Percentiles rank a stretch among this genome's conserved stretches.
Conservation (phyloP, 2,888 invertebrate genomes). For the Drosophila pegasa region DNA sequence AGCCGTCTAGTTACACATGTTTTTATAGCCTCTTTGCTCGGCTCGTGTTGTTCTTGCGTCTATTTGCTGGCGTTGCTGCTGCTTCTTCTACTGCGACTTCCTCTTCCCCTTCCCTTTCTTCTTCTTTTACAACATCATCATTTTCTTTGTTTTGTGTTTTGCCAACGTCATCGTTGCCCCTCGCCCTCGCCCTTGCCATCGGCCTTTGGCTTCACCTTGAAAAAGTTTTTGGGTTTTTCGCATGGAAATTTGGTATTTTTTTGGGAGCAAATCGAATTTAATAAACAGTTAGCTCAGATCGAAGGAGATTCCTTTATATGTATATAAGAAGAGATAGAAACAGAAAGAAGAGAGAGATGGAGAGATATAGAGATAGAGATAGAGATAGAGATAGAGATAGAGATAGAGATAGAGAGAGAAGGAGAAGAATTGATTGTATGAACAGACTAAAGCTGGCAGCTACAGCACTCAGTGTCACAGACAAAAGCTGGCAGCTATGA, state of each 20-base stretch:
- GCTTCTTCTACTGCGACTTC: slow-evolving; percentile 2
- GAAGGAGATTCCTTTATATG: not conserved
- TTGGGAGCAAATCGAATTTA: not conserved
- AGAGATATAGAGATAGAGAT: no score
- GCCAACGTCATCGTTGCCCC: slow-evolving; percentile 37
- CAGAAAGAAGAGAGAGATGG: no score
- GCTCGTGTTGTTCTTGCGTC: not conserved
- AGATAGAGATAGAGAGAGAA: no score
- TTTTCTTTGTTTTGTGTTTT: slow-evolving; percentile 27
- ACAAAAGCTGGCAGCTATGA: no score
- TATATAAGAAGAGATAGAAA: not conserved
- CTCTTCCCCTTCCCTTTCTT: slow-evolving; percentile 7
- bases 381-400: no score
- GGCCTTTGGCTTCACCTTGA: not conserved
- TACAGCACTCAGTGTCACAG: no score
- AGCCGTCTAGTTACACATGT: slow-evolving; percentile 78
- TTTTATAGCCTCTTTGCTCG: slow-evolving; percentile 67
- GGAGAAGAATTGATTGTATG: no score
- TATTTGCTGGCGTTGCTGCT: slow-evolving; percentile 11
- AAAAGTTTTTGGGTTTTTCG: not conserved
- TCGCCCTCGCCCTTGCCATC: not conserved
- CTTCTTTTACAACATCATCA: slow-evolving; percentile 22
- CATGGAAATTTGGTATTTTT: not conserved
- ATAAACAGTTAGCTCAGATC: not conserved
- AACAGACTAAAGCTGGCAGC: no score